phyloP scores from a whole-genome alignment of 2,113 vertebrate genomes.

The Orcinus orca region DNA sequence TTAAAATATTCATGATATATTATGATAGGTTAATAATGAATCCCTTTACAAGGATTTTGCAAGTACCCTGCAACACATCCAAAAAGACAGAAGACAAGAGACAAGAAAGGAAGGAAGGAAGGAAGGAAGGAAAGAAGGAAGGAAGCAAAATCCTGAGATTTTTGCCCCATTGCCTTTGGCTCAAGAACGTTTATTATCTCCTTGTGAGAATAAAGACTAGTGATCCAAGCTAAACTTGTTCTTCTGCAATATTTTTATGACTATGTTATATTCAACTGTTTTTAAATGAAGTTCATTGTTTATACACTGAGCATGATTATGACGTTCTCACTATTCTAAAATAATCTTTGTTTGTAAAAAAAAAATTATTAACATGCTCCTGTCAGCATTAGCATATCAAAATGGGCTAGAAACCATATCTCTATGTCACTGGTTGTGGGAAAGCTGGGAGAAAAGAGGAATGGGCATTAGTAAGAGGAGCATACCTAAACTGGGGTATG shows the following conservation, averaged over 20 bases:
- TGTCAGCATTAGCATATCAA: background rate
- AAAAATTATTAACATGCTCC: background rate
- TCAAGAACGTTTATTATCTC: slow-evolving; percentile 19
- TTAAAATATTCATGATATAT: background rate
- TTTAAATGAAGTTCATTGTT: slow-evolving; percentile 6
- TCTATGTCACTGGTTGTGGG: background rate
- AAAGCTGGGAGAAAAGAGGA: background rate
- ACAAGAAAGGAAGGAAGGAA: background rate
- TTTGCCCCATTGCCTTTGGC: background rate
- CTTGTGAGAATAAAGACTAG: background rate
- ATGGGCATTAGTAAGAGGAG: background rate
- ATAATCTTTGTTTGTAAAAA: background rate
- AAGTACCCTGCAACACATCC: background rate
- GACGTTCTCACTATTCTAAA: slow-evolving; percentile 12
- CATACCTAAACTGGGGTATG: background rate
- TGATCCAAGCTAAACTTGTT: background rate
- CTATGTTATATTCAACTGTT: slow-evolving; percentile 11
- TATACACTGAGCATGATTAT: background rate
- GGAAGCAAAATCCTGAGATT: background rate
- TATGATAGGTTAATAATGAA: background rate
- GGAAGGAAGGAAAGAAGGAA: too few species aligned
- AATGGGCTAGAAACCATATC: background rate
- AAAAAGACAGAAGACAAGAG: background rate
- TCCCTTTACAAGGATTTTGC: background rate
- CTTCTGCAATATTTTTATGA: background rate